Percentiles rank a stretch among this genome's conserved stretches.
Conservation (phyloP, 2,888 invertebrate genomes). For the Pocota personata region DNA sequence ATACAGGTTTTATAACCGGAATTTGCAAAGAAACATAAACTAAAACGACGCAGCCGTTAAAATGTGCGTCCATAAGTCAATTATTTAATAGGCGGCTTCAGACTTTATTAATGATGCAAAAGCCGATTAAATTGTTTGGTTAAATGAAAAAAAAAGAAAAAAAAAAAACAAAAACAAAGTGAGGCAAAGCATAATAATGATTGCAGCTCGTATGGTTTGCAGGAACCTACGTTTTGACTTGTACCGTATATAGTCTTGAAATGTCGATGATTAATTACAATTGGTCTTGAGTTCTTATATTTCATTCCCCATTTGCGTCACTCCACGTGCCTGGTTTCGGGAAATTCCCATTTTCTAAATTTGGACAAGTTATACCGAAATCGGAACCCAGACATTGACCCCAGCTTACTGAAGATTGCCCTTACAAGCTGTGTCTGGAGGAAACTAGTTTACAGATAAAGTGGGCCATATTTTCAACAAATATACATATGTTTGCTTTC, state of each 20-base stretch:
- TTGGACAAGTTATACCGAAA: background rate
- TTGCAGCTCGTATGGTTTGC: background rate
- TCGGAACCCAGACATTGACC: slow-evolving; percentile 7
- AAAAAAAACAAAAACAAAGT: background rate
- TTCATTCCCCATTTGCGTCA: background rate
- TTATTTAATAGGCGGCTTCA: background rate
- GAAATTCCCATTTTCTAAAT: slow-evolving; percentile 36
- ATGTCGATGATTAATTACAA: slow-evolving; percentile 37
- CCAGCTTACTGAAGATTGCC: too few relatives aligned
- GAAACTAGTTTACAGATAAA: too few relatives aligned
- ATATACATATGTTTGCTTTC: too few relatives aligned
- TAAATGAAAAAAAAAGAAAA: slow-evolving; percentile 3
- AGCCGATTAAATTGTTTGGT: slow-evolving; percentile 29
- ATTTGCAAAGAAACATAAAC: background rate
- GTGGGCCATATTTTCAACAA: too few relatives aligned
- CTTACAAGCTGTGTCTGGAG: too few relatives aligned
- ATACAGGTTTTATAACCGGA: slow-evolving; percentile 13
- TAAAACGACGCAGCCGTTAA: background rate
- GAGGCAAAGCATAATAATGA: slow-evolving; percentile 24
- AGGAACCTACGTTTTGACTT: background rate
- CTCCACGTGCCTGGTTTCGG: slow-evolving; percentile 9
- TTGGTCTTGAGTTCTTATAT: background rate
- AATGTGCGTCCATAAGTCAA: slow-evolving; percentile 1
- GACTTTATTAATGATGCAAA: slow-evolving; percentile 15
- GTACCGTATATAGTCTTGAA: slow-evolving; percentile 22